phyloP scores from a whole-genome alignment of 2,113 vertebrate species.

The Pseudorhombus dupliciocellatus region DNA sequence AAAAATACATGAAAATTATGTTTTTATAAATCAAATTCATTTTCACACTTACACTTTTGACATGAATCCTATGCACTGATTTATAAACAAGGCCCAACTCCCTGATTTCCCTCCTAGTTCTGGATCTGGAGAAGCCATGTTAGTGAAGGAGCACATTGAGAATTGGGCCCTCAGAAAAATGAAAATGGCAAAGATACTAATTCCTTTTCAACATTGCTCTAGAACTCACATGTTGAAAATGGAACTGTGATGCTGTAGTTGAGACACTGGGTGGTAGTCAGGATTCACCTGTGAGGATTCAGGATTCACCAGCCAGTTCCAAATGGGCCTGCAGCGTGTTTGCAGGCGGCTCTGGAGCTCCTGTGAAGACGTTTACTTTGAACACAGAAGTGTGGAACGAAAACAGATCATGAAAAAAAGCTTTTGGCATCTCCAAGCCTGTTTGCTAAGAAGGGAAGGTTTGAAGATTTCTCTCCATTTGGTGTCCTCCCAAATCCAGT shows the following conservation, averaged over 20 bases:
- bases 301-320: constrained; percentile 22
- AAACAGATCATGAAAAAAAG: constrained; percentile 17
- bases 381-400: constrained; percentile 19
- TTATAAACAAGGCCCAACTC: no score
- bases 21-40: no score
- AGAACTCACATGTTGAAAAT: no score
- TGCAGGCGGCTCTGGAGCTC: constrained; percentile 16
- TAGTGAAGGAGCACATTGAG: no score
- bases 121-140: no score
- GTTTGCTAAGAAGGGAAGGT: constrained; percentile 5
- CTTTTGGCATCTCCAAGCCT: not conserved
- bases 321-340: not conserved
- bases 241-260: constrained; percentile 9
- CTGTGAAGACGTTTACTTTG: constrained; percentile 27
- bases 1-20: no score
- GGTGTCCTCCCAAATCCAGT: constrained; percentile 12
- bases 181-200: no score
- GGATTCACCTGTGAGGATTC: constrained; percentile 20
- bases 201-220: no score
- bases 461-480: constrained; percentile 22
- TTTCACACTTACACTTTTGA: no score
- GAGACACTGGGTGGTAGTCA: constrained; percentile 60
- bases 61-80: no score
- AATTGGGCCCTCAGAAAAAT: no score
- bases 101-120: no score